A percentile compares a stretch with the other conserved stretches of the same genome.
Conservation (phyloP, 2,797 vertebrate species). For the Enteromius unitaeniatus region DNA sequence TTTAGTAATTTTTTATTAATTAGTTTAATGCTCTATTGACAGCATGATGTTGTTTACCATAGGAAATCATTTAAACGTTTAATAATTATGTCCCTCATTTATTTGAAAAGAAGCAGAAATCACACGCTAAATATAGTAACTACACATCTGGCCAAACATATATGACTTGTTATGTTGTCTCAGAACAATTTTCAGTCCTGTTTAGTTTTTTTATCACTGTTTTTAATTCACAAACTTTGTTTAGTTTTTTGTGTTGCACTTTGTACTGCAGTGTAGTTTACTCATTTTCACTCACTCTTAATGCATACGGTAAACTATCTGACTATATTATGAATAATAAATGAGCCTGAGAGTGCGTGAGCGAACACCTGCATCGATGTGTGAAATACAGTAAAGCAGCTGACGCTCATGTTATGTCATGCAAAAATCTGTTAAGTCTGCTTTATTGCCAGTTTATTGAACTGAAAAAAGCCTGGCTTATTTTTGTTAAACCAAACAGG, state of each 20-base stretch:
- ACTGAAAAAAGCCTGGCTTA: too few relatives aligned
- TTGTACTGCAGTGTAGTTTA: neutral
- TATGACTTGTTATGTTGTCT: neutral
- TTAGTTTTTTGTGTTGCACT: neutral
- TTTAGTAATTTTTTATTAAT: neutral
- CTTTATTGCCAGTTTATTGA: too few relatives aligned
- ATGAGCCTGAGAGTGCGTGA: neutral
- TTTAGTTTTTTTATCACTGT: neutral
- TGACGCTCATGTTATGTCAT: neutral
- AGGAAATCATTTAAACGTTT: neutral
- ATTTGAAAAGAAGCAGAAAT: neutral
- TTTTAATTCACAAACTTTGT: neutral
- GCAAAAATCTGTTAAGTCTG: too few relatives aligned
- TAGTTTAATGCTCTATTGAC: neutral
- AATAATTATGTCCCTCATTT: neutral
- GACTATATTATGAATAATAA: constrained; percentile 11
- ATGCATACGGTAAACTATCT: neutral
- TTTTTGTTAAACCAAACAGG: too few relatives aligned
- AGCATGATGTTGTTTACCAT: neutral
- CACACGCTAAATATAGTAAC: neutral
- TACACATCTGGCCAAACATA: neutral
- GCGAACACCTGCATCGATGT: neutral
- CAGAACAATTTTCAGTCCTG: neutral
- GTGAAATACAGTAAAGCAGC: constrained; percentile 1
- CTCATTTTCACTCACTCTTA: neutral